Conservation (phyloP, 2,797 vertebrate species). For the Acrossocheilus wenchowensis region DNA sequence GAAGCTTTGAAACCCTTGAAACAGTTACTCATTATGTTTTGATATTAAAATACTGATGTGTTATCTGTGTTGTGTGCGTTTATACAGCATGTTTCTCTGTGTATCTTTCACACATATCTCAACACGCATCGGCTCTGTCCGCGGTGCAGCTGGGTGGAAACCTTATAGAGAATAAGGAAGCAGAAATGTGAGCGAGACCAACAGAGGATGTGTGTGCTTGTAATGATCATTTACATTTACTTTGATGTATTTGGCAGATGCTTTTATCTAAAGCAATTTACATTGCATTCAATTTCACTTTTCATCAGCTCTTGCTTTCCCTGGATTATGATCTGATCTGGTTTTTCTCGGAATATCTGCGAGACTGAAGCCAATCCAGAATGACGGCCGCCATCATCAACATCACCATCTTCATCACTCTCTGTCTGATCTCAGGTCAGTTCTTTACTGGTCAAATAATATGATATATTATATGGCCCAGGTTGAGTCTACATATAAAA, state of each 20-base stretch:
- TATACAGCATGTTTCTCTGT: neutral
- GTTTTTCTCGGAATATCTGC: neutral
- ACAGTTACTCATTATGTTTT: neutral
- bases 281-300: neutral
- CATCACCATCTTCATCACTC: neutral
- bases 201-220: neutral
- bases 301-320: neutral
- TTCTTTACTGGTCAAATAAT: too few species aligned
- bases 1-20: neutral
- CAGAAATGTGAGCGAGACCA: neutral
- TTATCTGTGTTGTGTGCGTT: neutral
- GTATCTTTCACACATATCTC: neutral
- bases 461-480: neutral
- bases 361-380: neutral
- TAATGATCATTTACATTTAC: neutral
- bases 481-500: neutral
- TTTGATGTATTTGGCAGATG: neutral
- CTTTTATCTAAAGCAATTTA: neutral
- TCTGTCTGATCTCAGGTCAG: slow-evolving; percentile 4
- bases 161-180: neutral
- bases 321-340: neutral
- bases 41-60: neutral
- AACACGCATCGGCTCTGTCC: neutral
- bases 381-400: neutral
- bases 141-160: neutral